phyloP scores from a whole-genome alignment of 2,797 vertebrate species.

The Cyprinodon diabolis region DNA sequence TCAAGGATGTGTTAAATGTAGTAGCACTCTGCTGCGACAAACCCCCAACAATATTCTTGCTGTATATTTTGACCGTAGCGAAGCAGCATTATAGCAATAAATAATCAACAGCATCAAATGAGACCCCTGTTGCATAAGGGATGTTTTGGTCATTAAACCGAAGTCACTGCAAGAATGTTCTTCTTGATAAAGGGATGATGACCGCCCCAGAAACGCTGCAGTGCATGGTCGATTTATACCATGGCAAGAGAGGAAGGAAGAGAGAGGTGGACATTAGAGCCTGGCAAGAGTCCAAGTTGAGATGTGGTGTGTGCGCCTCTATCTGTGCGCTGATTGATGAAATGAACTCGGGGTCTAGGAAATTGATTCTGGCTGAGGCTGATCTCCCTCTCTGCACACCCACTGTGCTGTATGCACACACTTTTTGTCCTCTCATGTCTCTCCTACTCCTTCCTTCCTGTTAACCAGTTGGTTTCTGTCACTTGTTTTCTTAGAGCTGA shows the following conservation, averaged over 20 bases:
- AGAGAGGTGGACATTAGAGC: slow-evolving; percentile 65
- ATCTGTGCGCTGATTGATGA: slow-evolving; percentile 78
- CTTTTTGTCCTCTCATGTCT: slow-evolving; percentile 17
- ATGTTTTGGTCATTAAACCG: slow-evolving; percentile 42
- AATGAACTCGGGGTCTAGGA: slow-evolving; percentile 75
- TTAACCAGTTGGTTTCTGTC: slow-evolving; percentile 26
- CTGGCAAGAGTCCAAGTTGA: slow-evolving; percentile 61
- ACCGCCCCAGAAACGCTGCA: slow-evolving; percentile 51
- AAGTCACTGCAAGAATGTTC: slow-evolving; percentile 49
- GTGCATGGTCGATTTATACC: slow-evolving; percentile 56
- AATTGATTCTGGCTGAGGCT: slow-evolving; percentile 75
- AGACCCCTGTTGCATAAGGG: slow-evolving; percentile 21
- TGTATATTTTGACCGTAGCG: slow-evolving; percentile 8
- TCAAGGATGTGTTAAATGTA: slow-evolving; percentile 49
- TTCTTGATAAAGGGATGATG: slow-evolving; percentile 42
- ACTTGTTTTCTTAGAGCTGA: slow-evolving; percentile 34
- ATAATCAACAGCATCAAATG: neutral
- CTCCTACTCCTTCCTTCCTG: slow-evolving; percentile 24
- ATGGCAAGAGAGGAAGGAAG: slow-evolving; percentile 50
- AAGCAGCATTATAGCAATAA: neutral
- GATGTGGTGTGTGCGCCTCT: slow-evolving; percentile 55
- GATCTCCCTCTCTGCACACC: slow-evolving; percentile 48
- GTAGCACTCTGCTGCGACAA: slow-evolving; percentile 40
- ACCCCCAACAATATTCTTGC: slow-evolving; percentile 7
- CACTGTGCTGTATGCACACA: slow-evolving; percentile 28